These are phyloP conservation scores for Cheilosia pagana DNA, from an alignment of 2,888 invertebrate species.

Conservation along the genomic window DNA sequence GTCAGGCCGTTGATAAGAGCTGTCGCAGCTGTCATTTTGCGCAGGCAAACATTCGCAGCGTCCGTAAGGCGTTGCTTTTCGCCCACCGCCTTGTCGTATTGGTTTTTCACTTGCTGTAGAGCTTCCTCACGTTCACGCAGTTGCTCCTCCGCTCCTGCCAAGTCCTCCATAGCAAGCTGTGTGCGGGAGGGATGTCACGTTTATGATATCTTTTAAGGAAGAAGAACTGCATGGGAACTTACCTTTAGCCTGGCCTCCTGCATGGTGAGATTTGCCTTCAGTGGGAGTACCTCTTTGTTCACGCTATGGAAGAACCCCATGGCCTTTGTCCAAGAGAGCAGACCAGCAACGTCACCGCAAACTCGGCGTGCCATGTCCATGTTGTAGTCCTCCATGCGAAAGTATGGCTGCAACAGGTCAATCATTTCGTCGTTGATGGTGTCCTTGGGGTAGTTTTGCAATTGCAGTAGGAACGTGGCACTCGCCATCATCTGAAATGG, in stretches of 20 bases:
- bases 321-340: constrained; percentile 97
- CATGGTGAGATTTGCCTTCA: constrained; percentile 95
- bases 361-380: constrained; percentile 98
- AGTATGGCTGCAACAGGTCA: constrained; percentile 95
- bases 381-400: constrained; percentile 98
- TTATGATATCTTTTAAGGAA: not conserved
- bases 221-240: constrained; percentile 21
- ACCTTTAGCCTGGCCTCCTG: constrained; percentile 95
- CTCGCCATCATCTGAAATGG: constrained; percentile 94
- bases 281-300: constrained; percentile 97
- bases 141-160: constrained; percentile 93
- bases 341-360: constrained; percentile 97
- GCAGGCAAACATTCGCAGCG: constrained; percentile 94
- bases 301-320: constrained; percentile 98
- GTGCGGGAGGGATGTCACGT: not conserved
- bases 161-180: constrained; percentile 94
- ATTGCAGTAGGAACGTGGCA: constrained; percentile 94
- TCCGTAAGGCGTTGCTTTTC: constrained; percentile 96
- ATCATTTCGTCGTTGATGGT: constrained; percentile 99
- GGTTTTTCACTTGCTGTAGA: constrained; percentile 93
- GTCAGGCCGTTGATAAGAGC: constrained; percentile 97
- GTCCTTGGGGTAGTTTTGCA: constrained; percentile 98
- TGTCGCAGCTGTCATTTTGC: constrained; percentile 98
- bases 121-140: constrained; percentile 96
- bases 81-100: constrained; percentile 96